phyloP scores from a whole-genome alignment of 2,888 invertebrate species.

The Strigamia transsilvanica region DNA sequence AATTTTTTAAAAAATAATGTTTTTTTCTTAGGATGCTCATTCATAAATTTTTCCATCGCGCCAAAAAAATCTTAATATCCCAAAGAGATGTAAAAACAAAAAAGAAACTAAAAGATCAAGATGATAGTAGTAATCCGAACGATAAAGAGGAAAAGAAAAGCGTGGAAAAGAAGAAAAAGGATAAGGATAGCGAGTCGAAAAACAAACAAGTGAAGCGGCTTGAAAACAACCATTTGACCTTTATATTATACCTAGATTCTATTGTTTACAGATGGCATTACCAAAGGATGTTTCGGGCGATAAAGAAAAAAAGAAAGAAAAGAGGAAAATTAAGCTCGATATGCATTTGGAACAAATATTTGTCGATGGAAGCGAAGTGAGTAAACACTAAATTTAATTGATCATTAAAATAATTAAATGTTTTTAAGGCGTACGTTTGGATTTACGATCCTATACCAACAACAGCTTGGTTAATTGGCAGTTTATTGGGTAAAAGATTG shows the following conservation, averaged over 20 bases:
- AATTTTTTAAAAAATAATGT: background rate
- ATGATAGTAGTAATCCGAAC: slow-evolving; percentile 62
- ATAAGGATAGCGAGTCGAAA: slow-evolving; percentile 48
- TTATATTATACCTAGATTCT: background rate
- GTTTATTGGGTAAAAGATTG: slow-evolving; percentile 61
- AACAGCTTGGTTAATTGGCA: slow-evolving; percentile 84
- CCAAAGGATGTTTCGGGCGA: slow-evolving; percentile 59
- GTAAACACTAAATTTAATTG: background rate
- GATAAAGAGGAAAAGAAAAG: slow-evolving; percentile 59
- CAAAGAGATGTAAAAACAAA: slow-evolving; percentile 70
- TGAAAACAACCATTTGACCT: background rate
- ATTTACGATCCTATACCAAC: slow-evolving; percentile 93
- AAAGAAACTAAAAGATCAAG: slow-evolving; percentile 65
- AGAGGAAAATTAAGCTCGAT: slow-evolving; percentile 92
- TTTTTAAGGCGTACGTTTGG: slow-evolving; percentile 85
- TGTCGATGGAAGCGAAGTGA: slow-evolving; percentile 82
- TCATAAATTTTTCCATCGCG: slow-evolving; percentile 95
- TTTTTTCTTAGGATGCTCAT: slow-evolving; percentile 73
- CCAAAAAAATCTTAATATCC: slow-evolving; percentile 82
- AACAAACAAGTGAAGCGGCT: slow-evolving; percentile 52
- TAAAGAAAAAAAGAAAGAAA: slow-evolving; percentile 73
- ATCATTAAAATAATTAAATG: background rate
- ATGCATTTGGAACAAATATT: slow-evolving; percentile 95
- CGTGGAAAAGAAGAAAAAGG: slow-evolving; percentile 68
- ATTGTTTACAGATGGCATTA: background rate